Evolutionary conservation across 1,140 invertebrate genomes (phyloP), one percentile per base, ranked within the genome.

Genomic region (Sitobion miscanthi): DNA sequence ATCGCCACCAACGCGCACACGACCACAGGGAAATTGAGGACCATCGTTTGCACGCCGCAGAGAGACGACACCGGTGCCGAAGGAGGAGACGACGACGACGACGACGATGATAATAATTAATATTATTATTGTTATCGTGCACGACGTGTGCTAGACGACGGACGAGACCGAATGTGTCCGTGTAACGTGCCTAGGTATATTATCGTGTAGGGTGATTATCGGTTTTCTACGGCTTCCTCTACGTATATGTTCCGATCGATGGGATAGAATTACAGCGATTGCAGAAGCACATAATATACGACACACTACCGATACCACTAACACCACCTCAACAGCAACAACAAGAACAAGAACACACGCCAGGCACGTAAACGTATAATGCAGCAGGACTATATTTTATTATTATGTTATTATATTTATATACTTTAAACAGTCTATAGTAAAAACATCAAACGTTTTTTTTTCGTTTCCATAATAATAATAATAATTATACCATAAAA

Each of bases 371-470:
- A 30, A 87, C 85, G 42, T n/a, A 38, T 82, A 87, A 35, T 87
- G n/a, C 45, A 87, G 86, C 45, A 49, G 30, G 47, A 30, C 45
- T 87, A 87, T 42, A 42, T 42, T 86, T 86, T 86, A 86, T 86
- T 86, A 45, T 45, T 30, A 38, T 83, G 35, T 82, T 38, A 82
- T 82, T 82, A 82, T 85, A 85, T 85, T 30, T 86, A 86, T 45
- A 86, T 25, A 87, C 25, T 87, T 87, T 87, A 87, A 87, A 87
- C 86, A 87, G 86, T 87, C 86, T 87, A 82, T 82, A 87, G 30
- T 87, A 87, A 87, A 87, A 87, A 87, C 86, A 87, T 87, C 47
- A 49, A 87, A 52, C 86, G 86, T 49, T 49, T 87, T 87, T 47
- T 47, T n/a, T 87, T 47, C 30, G 17, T 87, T 49, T 49, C 30